Evolutionary conservation across 30 jellyfish, hydroid and myxozoan genomes (phyloP), one percentile per base, ranked within the genome.

Genomic region (Chrysaora quinquecirrha): DNA sequence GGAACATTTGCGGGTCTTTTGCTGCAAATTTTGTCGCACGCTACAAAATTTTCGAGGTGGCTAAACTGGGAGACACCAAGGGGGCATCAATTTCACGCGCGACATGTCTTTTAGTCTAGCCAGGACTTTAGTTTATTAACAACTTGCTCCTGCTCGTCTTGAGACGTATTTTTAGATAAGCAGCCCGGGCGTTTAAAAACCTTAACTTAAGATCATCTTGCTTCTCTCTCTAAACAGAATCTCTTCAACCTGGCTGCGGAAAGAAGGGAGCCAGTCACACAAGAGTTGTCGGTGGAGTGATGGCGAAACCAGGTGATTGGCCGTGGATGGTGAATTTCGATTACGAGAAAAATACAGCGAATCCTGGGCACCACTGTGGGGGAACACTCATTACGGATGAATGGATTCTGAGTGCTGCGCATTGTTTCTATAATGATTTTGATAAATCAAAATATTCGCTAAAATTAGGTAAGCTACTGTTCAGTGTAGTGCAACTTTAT

Each of bases 341-440:
- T 75, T 93, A 86, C 74, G 70, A 69, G 56, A 28, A 79, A 87
- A 93, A 93, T 38, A 65, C 76, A 11, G 90, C 73, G 11, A 93
- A 93, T 65, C 97, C 98, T 3, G 98, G 98, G 0, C 97, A 87
- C 66, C 90, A 68, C 34, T 93, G 98, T 52, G 98, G 98, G 20
- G 98, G 98, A 29, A 73, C 98, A 14, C 77, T 93, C 18, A 23
- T 93, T 48, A 93, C 87, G 10, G 96, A 87, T 30, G 97, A 93
- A 34, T 93, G 98, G 98, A 86, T 93, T 24, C 83, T 93, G 28
- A 93, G 98, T 75, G 98, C 98, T 0, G 98, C 98, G 12, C 98
- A 93, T 65, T 93, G 98, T 71, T 93, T 93, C 48, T 67, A 79
- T 50, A 80, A 33, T 52, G 98, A 93, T 69, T 61, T 21, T 35